Percentiles rank a stretch among this genome's conserved stretches.
phyloP scores from a whole-genome alignment of 2,797 vertebrate genomes.

The Gymnoscopelus braueri region DNA sequence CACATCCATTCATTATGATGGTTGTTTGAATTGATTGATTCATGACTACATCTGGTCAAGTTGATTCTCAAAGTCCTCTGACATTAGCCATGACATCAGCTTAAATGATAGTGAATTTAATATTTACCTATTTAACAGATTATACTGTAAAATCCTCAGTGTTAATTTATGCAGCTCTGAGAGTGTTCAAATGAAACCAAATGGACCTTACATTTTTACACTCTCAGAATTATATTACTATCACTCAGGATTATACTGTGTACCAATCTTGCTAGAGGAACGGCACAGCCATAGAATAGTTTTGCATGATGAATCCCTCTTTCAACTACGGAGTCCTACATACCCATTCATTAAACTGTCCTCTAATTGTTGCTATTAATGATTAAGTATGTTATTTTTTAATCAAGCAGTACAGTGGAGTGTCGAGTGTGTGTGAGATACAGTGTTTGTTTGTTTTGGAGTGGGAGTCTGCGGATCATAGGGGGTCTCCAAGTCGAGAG shows the following conservation, averaged over 20 bases:
- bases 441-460: slow-evolving; percentile 60
- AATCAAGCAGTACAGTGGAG: background rate
- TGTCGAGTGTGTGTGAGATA: slow-evolving; percentile 9
- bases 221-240: too few relatives aligned
- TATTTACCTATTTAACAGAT: too few relatives aligned
- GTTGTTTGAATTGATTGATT: slow-evolving; percentile 29
- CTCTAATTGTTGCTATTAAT: slow-evolving; percentile 46
- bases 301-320: background rate
- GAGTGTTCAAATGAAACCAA: too few relatives aligned
- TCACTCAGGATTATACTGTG: too few relatives aligned
- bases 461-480: slow-evolving; percentile 67
- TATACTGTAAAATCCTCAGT: too few relatives aligned
- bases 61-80: slow-evolving; percentile 31
- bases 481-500: slow-evolving; percentile 54
- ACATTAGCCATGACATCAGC: slow-evolving; percentile 14
- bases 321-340: slow-evolving; percentile 32
- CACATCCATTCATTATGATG: slow-evolving; percentile 41
- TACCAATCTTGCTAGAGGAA: too few relatives aligned
- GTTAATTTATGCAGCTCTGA: background rate
- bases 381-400: slow-evolving; percentile 39
- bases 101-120: too few relatives aligned
- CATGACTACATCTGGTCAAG: slow-evolving; percentile 42
- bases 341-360: slow-evolving; percentile 43
- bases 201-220: too few relatives aligned
- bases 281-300: too few relatives aligned